A percentile compares a stretch with the other conserved stretches of the same genome.
Evolutionary conservation across 1,140 invertebrate genomes (phyloP).

Genomic region (Papilio aristodemus): DNA sequence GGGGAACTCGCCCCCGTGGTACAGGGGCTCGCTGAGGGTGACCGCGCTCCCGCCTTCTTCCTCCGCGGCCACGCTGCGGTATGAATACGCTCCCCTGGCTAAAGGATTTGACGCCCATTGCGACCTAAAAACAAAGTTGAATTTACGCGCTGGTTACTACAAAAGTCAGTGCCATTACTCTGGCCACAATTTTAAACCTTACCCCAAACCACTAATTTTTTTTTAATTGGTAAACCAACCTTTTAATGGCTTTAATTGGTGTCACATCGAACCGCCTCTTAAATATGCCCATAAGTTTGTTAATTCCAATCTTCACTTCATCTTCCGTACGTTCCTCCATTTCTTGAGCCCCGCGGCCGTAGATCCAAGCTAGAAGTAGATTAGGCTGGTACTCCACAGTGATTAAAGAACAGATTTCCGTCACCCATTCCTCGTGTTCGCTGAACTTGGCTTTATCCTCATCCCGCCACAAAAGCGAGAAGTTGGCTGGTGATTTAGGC

Average conservation of each 20-base stretch:
- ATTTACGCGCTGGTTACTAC: too few species aligned
- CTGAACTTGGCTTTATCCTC: slow-evolving; percentile 75
- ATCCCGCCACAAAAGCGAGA: slow-evolving; percentile 82
- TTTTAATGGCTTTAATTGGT: slow-evolving; percentile 55
- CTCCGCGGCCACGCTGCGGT: slow-evolving; percentile 82
- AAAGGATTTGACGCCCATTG: slow-evolving; percentile 86
- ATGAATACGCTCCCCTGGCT: slow-evolving; percentile 87
- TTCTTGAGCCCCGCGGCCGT: slow-evolving; percentile 80
- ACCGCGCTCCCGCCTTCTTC: slow-evolving; percentile 71
- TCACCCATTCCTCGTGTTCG: slow-evolving; percentile 79
- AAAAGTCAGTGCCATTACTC: too few species aligned
- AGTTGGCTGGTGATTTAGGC: slow-evolving; percentile 76
- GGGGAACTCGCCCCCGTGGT: slow-evolving; percentile 73
- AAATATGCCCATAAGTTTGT: slow-evolving; percentile 69
- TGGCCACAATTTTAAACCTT: not conserved
- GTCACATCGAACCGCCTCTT: slow-evolving; percentile 58
- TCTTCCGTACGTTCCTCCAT: slow-evolving; percentile 81
- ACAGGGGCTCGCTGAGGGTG: slow-evolving; percentile 82
- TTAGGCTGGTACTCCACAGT: slow-evolving; percentile 84
- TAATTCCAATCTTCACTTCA: slow-evolving; percentile 72
- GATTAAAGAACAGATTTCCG: slow-evolving; percentile 85
- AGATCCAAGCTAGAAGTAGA: slow-evolving; percentile 84
- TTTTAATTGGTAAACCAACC: slow-evolving; percentile 42
- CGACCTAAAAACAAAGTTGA: slow-evolving; percentile 83
- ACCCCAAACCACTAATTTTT: not conserved